Evolutionary conservation across 1,140 invertebrate species (phyloP).

Genomic region (Probaryconus sp.): DNA sequence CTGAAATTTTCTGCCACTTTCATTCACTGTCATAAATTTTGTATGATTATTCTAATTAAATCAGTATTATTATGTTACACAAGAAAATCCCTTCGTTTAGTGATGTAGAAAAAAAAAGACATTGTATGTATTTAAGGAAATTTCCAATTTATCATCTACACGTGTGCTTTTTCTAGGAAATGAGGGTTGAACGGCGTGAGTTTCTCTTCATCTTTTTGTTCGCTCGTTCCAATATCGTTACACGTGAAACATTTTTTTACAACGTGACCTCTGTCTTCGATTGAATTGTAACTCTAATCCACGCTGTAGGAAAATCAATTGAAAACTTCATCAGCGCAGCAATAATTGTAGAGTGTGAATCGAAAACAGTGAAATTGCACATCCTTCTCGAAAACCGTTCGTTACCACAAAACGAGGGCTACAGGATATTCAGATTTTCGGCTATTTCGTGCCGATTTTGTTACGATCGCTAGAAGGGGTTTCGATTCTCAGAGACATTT

Average conservation of each 20-base stretch:
- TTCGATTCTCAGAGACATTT: too few relatives aligned
- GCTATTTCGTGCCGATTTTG: conserved; percentile 32
- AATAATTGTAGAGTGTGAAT: conserved; percentile 48
- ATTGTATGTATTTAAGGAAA: too few relatives aligned
- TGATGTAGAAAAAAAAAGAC: too few relatives aligned
- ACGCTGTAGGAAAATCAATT: conserved; percentile 39
- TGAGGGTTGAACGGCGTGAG: too few relatives aligned
- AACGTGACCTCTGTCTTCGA: conserved; percentile 7
- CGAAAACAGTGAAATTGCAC: conserved; percentile 37
- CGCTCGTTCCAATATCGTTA: not conserved
- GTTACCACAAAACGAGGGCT: conserved; percentile 23
- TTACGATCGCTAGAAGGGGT: conserved; percentile 19
- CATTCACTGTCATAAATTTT: conserved; percentile 5
- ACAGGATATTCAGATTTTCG: conserved; percentile 42
- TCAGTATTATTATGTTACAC: too few relatives aligned
- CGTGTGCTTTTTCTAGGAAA: too few relatives aligned
- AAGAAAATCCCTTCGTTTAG: too few relatives aligned
- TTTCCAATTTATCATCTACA: too few relatives aligned
- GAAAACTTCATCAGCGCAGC: conserved; percentile 45
- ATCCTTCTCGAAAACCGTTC: conserved; percentile 21
- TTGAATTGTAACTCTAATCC: conserved; percentile 46
- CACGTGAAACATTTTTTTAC: conserved; percentile 22
- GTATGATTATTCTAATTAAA: too few relatives aligned
- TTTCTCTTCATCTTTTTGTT: too few relatives aligned
- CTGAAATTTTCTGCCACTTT: conserved; percentile 7